Evolutionary conservation across 2,888 invertebrate species (phyloP).

Genomic region (Hybos culiciformis): DNA sequence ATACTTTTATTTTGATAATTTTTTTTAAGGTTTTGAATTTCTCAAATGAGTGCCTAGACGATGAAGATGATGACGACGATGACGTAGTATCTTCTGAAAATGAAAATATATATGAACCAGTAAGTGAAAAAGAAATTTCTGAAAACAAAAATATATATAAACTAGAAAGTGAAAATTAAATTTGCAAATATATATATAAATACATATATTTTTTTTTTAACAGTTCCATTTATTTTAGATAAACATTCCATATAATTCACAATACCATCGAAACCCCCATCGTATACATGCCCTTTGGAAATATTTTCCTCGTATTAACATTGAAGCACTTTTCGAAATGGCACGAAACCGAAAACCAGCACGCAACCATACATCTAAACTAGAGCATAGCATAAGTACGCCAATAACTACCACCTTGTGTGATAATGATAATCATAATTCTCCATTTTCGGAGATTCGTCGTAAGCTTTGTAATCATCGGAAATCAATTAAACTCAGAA

Average conservation of each 20-base stretch:
- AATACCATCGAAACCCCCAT: slow-evolving; percentile 9
- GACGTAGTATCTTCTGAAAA: slow-evolving; percentile 17
- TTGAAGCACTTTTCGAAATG: slow-evolving; percentile 21
- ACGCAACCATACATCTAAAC: background rate
- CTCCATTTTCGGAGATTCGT: slow-evolving; percentile 21
- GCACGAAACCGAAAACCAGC: slow-evolving; percentile 12
- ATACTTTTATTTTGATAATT: slow-evolving; percentile 3
- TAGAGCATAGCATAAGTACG: background rate
- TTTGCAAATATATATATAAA: background rate
- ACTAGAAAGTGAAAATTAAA: background rate
- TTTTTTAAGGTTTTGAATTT: slow-evolving; percentile 19
- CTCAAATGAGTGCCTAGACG: slow-evolving; percentile 11
- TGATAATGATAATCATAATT: slow-evolving; percentile 11
- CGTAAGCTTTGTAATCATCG: slow-evolving; percentile 23
- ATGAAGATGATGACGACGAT: background rate
- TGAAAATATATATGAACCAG: slow-evolving; percentile 28
- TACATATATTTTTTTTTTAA: background rate
- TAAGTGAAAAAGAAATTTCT: slow-evolving; percentile 12
- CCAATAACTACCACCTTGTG: background rate
- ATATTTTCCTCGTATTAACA: slow-evolving; percentile 22
- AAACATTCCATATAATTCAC: slow-evolving; percentile 17
- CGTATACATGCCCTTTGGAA: slow-evolving; percentile 18
- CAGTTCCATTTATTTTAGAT: slow-evolving; percentile 15
- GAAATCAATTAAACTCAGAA: slow-evolving; percentile 23
- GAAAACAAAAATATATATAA: background rate